Base-by-base conservation (phyloP, 2,888 invertebrate species). In the Nymphalis c-album region DNA sequence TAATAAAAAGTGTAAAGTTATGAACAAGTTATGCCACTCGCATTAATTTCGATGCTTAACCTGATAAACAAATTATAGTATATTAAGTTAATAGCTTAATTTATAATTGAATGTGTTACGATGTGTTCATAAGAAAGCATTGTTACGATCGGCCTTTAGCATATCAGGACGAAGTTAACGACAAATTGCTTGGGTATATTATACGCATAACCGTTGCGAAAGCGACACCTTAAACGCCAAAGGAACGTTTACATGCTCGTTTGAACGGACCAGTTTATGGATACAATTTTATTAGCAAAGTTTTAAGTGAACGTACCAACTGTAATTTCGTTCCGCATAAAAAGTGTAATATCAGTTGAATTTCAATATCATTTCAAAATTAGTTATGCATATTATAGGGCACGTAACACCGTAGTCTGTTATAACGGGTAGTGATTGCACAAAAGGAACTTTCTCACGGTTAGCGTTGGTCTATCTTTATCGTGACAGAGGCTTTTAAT, bases 11-110 rank as follows among this genome's bases (percentile, higher is more conserved):
- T 89, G 87, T 90, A 83, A 91, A 92, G 87, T 92, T 92, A 92
- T 92, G 91, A 86, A 81, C 87, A 87, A 87, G 91, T 90, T 90
- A 90, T 89, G 88, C 91, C 88, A 87, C 90, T 90, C 90, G 91
- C 92, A 91, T 92, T 92, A 90, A 91, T 91, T 91, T 86, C 83
- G 92, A 92, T 92, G 91, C 91, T 91, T 86, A 92, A 89, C 88
- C 90, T 86, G 92, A 91, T 92, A 91, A 92, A 92, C 92, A 92
- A 92, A 92, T 92, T 91, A 92, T 89, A 80, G 87, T 87, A 83
- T 89, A 91, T 91, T 90, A 92, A 89, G 83, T 91, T 92, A 88
- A 92, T 91, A 90, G 91, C 91, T 91, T 91, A 90, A 92, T 92
- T 91, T 91, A 91, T 91, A 91, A 91, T 91, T 92, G 89, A 88